Conservation (phyloP, 1,140 invertebrate genomes). For the Sycophaga agraensis region DNA sequence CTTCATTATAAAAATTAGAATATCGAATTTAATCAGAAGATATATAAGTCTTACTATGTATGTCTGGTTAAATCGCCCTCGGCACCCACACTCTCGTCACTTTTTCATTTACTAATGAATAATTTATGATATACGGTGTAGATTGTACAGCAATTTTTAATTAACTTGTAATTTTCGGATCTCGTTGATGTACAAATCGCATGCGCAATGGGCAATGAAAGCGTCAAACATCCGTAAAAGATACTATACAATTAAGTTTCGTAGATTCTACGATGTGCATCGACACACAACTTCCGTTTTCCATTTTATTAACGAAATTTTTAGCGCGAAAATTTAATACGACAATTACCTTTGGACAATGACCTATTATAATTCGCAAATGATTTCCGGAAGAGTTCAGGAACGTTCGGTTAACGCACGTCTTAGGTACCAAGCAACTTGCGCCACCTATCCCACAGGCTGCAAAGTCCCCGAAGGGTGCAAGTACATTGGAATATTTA, state of each 20-base stretch:
- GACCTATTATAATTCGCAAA: too few species aligned
- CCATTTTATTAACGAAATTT: constrained; percentile 33
- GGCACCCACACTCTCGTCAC: too few species aligned
- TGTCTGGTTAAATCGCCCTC: too few species aligned
- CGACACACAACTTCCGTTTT: constrained; percentile 32
- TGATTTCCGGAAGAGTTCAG: too few species aligned
- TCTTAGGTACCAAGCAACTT: too few species aligned
- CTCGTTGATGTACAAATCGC: constrained; percentile 7
- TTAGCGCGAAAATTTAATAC: too few species aligned
- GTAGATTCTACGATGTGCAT: constrained; percentile 18
- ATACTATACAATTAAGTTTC: neutral
- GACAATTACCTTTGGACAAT: too few species aligned
- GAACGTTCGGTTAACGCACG: too few species aligned
- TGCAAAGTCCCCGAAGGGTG: neutral
- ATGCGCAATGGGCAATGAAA: constrained; percentile 5
- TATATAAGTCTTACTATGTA: too few species aligned
- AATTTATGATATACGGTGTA: constrained; percentile 8
- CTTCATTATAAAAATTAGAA: too few species aligned
- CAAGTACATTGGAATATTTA: neutral
- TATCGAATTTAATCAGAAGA: too few species aligned
- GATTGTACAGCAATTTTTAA: constrained; percentile 8
- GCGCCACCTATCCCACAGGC: too few species aligned
- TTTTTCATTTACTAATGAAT: neutral
- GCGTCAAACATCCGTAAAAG: constrained; percentile 16
- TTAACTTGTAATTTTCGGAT: constrained; percentile 2